Percentiles rank a stretch among this genome's conserved stretches.
Conservation (phyloP, 1,140 invertebrate species). For the Patella vulgata region DNA sequence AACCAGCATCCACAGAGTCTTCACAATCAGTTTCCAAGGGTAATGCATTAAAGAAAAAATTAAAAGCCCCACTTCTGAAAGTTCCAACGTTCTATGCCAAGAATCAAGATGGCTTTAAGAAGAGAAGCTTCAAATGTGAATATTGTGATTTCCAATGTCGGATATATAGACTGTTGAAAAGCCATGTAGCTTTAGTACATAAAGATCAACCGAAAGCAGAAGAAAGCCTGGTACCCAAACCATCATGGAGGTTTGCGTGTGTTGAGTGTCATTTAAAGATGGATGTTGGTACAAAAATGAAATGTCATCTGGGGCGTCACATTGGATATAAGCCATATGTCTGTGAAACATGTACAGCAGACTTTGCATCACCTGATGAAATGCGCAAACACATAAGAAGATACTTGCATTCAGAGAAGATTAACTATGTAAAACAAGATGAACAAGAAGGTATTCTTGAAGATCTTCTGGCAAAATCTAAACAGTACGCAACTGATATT, state of each 20-base stretch:
- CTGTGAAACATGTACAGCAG: slow-evolving; percentile 28
- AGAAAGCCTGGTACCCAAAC: slow-evolving; percentile 3
- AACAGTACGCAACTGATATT: slow-evolving; percentile 8
- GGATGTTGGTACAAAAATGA: slow-evolving; percentile 37
- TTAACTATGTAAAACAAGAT: slow-evolving; percentile 23
- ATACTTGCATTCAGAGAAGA: slow-evolving; percentile 18
- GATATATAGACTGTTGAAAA: no score
- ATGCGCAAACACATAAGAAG: slow-evolving; percentile 29
- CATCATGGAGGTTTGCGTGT: slow-evolving; percentile 34
- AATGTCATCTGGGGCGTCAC: slow-evolving; percentile 37
- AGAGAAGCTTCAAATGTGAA: no score
- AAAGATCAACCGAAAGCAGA: no score
- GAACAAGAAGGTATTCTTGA: slow-evolving; percentile 22
- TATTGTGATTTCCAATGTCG: no score
- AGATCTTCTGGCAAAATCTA: slow-evolving; percentile 15
- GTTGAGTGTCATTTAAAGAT: slow-evolving; percentile 32
- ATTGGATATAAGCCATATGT: slow-evolving; percentile 38
- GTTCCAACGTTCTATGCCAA: no score
- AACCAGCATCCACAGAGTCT: no score
- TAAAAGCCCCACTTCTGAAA: no score
- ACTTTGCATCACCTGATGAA: slow-evolving; percentile 38
- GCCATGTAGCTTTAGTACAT: no score
- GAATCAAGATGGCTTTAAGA: no score
- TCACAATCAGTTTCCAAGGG: no score
- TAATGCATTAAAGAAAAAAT: no score